Conservation (phyloP, 2,797 vertebrate species). For the Sebastes hopkinsi region DNA sequence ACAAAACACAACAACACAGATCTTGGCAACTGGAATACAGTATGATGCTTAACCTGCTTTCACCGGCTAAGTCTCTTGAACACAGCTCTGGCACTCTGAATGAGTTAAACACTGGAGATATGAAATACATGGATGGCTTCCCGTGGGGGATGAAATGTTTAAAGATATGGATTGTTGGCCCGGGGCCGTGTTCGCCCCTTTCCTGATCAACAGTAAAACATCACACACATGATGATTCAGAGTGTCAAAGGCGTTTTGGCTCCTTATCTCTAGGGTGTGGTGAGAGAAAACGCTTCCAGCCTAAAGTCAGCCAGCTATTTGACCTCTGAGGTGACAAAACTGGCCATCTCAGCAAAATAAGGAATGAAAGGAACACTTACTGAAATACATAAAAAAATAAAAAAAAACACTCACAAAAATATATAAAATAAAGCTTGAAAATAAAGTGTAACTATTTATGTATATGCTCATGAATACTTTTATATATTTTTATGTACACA, state of each 20-base stretch:
- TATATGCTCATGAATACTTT: conserved; percentile 81
- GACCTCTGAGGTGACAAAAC: conserved; percentile 49
- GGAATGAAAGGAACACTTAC: conserved; percentile 68
- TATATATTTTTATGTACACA: conserved; percentile 79
- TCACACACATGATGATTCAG: not conserved
- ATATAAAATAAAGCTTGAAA: conserved; percentile 82
- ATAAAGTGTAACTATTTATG: conserved; percentile 82
- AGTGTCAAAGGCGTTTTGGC: conserved; percentile 6
- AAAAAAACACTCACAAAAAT: conserved; percentile 69
- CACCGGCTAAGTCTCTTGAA: conserved; percentile 24
- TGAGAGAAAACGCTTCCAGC: conserved; percentile 2
- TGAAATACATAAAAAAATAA: conserved; percentile 38
- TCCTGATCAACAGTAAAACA: conserved; percentile 28
- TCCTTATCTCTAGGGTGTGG: conserved; percentile 10
- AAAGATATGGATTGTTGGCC: conserved; percentile 16
- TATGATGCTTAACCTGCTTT: conserved; percentile 38
- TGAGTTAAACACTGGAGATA: conserved; percentile 35
- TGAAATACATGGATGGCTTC: conserved; percentile 19
- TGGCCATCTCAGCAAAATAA: conserved; percentile 40
- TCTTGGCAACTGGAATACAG: conserved; percentile 70
- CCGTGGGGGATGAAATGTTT: not conserved
- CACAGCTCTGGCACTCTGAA: conserved; percentile 58
- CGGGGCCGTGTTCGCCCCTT: conserved; percentile 6
- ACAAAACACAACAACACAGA: conserved; percentile 16
- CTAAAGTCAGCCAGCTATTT: conserved; percentile 14